These are phyloP conservation scores for Tetranychus piercei DNA, from an alignment of 2,888 invertebrate species.

Conservation along the genomic window DNA sequence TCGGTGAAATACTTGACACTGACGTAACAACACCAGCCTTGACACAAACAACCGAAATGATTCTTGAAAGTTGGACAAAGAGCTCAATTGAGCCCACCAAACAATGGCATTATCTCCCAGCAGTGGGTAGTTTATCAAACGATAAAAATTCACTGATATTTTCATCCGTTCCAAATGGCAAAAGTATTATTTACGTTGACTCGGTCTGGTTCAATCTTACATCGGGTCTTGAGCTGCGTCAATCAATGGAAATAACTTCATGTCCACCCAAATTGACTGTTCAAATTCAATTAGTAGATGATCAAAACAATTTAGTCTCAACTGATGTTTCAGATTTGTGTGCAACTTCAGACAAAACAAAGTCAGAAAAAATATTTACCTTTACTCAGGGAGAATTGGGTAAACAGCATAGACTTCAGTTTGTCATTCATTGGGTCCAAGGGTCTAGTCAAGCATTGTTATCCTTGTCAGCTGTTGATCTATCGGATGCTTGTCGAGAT, in stretches of 20 bases:
- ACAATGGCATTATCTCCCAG: neutral
- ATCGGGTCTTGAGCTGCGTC: neutral
- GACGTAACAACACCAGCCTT: neutral
- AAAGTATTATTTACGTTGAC: neutral
- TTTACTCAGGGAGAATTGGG: neutral
- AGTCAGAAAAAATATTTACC: neutral
- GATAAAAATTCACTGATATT: neutral
- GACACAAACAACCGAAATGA: neutral
- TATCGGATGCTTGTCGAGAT: neutral
- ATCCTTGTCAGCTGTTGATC: neutral
- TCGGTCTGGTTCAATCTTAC: neutral
- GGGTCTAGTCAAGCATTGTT: neutral
- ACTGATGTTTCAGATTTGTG: neutral
- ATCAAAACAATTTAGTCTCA: neutral
- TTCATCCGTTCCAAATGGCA: neutral
- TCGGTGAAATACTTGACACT: neutral
- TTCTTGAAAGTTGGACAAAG: neutral
- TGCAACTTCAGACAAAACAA: neutral
- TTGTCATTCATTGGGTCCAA: neutral
- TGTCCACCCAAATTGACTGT: neutral
- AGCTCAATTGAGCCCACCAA: neutral
- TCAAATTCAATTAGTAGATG: neutral
- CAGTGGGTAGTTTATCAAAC: neutral
- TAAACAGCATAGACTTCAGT: neutral
- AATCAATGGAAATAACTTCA: neutral